Evolutionary conservation across 2,797 vertebrate species (phyloP).

Genomic region (Sebastes vulpes): DNA sequence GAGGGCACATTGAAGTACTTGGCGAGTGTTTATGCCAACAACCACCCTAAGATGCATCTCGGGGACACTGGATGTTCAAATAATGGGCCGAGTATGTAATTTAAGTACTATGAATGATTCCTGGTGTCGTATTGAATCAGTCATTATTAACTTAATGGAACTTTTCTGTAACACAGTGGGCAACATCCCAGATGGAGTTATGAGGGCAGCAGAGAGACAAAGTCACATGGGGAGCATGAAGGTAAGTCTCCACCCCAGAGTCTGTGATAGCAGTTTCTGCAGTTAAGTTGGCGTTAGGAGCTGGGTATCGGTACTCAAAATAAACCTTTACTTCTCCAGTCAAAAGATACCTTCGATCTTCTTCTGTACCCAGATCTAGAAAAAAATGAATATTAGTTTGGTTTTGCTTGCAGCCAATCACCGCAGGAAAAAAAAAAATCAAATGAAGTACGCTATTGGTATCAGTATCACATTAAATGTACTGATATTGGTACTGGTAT

Average conservation of each 20-base stretch:
- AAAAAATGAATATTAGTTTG: no score
- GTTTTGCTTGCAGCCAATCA: no score
- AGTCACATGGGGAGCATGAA: conserved; percentile 98
- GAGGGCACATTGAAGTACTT: conserved; percentile 95
- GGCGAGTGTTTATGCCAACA: conserved; percentile 93
- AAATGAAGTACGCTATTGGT: no score
- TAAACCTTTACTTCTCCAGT: no score
- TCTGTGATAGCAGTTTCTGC: background rate
- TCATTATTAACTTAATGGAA: background rate
- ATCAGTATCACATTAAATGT: no score
- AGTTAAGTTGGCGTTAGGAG: background rate
- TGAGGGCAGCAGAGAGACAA: conserved; percentile 93
- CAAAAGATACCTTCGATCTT: no score
- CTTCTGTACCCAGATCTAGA: no score
- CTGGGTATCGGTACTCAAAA: no score
- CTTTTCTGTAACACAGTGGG: conserved; percentile 80
- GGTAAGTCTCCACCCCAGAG: conserved; percentile 75
- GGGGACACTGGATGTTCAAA: conserved; percentile 92
- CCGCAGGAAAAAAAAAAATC: no score
- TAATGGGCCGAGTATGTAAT: conserved; percentile 82
- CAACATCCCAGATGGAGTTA: conserved; percentile 92
- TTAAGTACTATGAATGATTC: background rate
- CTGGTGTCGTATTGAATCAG: background rate
- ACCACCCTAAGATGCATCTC: conserved; percentile 94
- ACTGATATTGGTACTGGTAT: no score